Evolutionary conservation across 2,888 invertebrate species (phyloP), one percentile per base, ranked within the genome.

Genomic region (Silvanus unidentatus): DNA sequence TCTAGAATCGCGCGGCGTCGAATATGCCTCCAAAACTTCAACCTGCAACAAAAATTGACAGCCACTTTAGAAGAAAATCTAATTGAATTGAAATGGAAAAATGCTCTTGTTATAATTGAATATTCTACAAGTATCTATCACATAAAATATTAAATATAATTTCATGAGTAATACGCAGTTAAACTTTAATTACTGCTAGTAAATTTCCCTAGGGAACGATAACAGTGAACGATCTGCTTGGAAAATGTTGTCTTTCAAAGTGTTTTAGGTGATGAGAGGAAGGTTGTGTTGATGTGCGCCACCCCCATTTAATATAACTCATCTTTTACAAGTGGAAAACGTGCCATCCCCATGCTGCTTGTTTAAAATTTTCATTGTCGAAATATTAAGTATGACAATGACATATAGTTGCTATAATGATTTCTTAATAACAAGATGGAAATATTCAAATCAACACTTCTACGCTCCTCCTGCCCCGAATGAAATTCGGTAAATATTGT

Each of bases 1-100:
- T 53, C 61, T 66, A 22, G 82, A 83, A 66, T 86, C 85, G 52
- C 81, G 76, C 11, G 86, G 85, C 61, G 84, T 84, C 63, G 84
- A 82, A 68, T 86, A 86, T 45, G 81, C 80, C 69, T 86, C 85
- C 69, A 85, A 74, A 57, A 86, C 79, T 70, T 84, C 82, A 58
- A 86, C 79, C 81, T 84, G 71, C 1, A 77, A 77, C 11, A 34
- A 45, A 35, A 42, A 32, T n/a, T 8, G 3, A 5, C 22, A 16
- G n/a, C n/a, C 22, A 22, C 8, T 22, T 22, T 22, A 22, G 8
- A 22, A 5, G 22, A 22, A 22, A 22, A n/a, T n/a, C 8, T 22
- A 22, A 22, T 22, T 3, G 8, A 22, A 22, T 22, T 22, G 3
- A 32, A 32, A 12, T 9, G 12, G 32, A 22, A 5, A 32, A 3